A percentile compares a stretch with the other conserved stretches of the same genome.
These are phyloP conservation scores for Sisyra terminalis DNA, from an alignment of 2,888 invertebrate genomes.

Conservation along the genomic window DNA sequence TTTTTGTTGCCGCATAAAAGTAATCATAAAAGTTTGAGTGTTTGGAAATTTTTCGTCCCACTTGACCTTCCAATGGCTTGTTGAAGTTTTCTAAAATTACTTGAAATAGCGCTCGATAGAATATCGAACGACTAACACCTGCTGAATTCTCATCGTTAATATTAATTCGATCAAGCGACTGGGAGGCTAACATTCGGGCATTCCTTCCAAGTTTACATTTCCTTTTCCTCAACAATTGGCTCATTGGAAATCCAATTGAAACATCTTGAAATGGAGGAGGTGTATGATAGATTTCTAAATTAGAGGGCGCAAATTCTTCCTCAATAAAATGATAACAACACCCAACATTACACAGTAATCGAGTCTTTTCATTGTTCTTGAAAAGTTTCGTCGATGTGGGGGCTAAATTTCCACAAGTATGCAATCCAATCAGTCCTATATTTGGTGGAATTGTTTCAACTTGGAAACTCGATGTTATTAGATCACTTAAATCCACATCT, in stretches of 20 bases:
- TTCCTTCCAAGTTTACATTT: slow-evolving; percentile 45
- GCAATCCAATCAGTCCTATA: slow-evolving; percentile 56
- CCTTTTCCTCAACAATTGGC: slow-evolving; percentile 34
- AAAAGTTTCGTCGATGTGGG: slow-evolving; percentile 57
- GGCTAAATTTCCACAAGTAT: slow-evolving; percentile 78
- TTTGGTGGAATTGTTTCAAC: slow-evolving; percentile 21
- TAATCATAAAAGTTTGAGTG: slow-evolving; percentile 51
- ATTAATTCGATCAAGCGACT: slow-evolving; percentile 57
- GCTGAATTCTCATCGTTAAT: slow-evolving; percentile 29
- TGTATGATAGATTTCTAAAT: slow-evolving; percentile 21
- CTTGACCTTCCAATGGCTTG: slow-evolving; percentile 31
- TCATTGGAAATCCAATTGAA: slow-evolving; percentile 48
- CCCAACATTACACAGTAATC: slow-evolving; percentile 60
- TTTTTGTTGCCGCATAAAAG: slow-evolving; percentile 44
- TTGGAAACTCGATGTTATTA: slow-evolving; percentile 34
- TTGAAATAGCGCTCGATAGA: slow-evolving; percentile 64
- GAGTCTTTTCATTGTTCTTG: slow-evolving; percentile 30
- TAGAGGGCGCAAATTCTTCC: slow-evolving; percentile 29
- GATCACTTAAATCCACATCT: slow-evolving; percentile 32
- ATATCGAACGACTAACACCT: slow-evolving; percentile 42
- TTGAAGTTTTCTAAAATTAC: slow-evolving; percentile 32
- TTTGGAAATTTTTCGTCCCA: slow-evolving; percentile 44
- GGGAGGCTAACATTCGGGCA: slow-evolving; percentile 73
- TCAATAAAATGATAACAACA: slow-evolving; percentile 79
- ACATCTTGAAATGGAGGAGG: slow-evolving; percentile 18